Conservation (phyloP, 2,113 vertebrate species). For the Phrynocephalus versicolor region DNA sequence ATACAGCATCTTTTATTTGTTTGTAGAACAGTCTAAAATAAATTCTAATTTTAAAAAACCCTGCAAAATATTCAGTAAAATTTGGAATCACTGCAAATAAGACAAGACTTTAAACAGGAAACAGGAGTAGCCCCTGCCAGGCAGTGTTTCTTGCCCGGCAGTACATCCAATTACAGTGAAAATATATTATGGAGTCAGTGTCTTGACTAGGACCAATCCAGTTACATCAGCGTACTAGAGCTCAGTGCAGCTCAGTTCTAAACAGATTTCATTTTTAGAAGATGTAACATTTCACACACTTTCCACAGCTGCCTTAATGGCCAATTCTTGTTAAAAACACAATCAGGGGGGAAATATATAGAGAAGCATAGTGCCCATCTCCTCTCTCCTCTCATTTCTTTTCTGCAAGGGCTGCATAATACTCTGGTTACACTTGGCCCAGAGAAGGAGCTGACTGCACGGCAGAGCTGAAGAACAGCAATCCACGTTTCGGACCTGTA, state of each 20-base stretch:
- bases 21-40: slow-evolving; percentile 61
- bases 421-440: too few species aligned
- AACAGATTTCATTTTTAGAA: slow-evolving; percentile 16
- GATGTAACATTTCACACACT: not conserved
- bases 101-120: not conserved
- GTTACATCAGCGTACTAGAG: fast-evolving
- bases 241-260: slow-evolving; percentile 7
- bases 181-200: not conserved
- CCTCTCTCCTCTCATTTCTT: not conserved
- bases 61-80: slow-evolving; percentile 38
- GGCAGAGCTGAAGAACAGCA: too few species aligned
- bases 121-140: not conserved
- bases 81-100: slow-evolving; percentile 56
- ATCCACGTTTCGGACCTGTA: not conserved
- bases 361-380: not conserved
- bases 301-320: not conserved
- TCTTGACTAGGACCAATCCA: not conserved
- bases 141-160: slow-evolving; percentile 67
- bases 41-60: slow-evolving; percentile 55
- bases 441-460: not conserved
- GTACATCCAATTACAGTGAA: slow-evolving; percentile 36
- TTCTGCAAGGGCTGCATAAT: not conserved
- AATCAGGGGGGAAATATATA: not conserved
- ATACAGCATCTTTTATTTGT: slow-evolving; percentile 66
- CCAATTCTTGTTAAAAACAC: not conserved